These are phyloP conservation scores for Sebastes dallii DNA, from an alignment of 2,797 vertebrate genomes.

Conservation along the genomic window DNA sequence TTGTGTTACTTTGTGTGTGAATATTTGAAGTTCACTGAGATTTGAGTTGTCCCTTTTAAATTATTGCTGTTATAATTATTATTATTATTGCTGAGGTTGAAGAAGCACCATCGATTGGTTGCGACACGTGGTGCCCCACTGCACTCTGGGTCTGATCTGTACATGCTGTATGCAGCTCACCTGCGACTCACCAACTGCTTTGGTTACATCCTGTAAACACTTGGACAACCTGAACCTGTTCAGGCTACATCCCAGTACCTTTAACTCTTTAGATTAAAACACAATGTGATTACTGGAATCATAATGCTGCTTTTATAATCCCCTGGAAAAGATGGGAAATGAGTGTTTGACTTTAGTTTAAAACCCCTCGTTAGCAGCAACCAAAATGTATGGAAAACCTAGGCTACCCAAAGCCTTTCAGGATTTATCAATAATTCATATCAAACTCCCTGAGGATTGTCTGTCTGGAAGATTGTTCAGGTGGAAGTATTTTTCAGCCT, in stretches of 20 bases:
- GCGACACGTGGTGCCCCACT: constrained; percentile 8
- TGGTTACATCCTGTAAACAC: not conserved
- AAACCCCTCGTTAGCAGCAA: constrained; percentile 6
- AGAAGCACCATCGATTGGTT: constrained; percentile 14
- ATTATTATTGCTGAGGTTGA: not conserved
- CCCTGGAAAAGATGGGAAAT: not conserved
- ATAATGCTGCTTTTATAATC: constrained; percentile 11
- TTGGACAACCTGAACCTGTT: not conserved
- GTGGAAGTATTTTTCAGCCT: not conserved
- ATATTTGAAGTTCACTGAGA: constrained; percentile 23
- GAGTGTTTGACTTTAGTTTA: not conserved
- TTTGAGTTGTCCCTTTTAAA: constrained; percentile 49
- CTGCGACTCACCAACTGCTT: not conserved
- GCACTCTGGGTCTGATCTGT: constrained; percentile 27
- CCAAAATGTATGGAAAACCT: constrained; percentile 19
- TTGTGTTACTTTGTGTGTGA: constrained; percentile 51
- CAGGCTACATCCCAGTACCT: not conserved
- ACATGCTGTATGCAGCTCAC: constrained; percentile 27
- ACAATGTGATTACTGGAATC: not conserved
- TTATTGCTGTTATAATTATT: constrained; percentile 25
- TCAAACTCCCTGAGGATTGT: not conserved
- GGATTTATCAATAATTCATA: not conserved
- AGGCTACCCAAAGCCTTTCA: constrained; percentile 15
- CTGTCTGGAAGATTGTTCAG: not conserved
- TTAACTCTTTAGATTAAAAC: not conserved